phyloP scores from a whole-genome alignment of 2,113 vertebrate genomes.

The Urocolius indicus region DNA sequence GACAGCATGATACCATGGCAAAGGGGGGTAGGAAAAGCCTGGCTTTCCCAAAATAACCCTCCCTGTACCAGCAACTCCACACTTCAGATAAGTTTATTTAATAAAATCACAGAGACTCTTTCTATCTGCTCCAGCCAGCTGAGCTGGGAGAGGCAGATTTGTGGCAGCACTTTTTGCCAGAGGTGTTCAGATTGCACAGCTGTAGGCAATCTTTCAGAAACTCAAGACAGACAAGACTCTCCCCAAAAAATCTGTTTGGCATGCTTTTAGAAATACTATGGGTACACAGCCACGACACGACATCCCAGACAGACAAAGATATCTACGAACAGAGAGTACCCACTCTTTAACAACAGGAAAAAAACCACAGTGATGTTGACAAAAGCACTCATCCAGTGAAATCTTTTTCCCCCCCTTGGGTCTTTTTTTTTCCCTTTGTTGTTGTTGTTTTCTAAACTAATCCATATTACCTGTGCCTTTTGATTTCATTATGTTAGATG shows the following conservation, averaged over 20 bases:
- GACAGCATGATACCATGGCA: rapidly evolving
- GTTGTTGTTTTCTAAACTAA: constrained; percentile 76
- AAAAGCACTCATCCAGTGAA: constrained; percentile 68
- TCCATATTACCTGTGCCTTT: constrained; percentile 75
- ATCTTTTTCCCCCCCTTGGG: constrained; percentile 15
- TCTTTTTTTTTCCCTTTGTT: not conserved
- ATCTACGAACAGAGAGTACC: not conserved
- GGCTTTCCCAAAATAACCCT: not conserved
- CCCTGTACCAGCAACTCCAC: not conserved
- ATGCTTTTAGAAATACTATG: not conserved
- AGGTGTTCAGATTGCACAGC: not conserved
- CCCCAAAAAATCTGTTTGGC: not conserved
- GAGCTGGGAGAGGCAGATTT: not conserved
- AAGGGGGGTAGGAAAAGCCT: not conserved
- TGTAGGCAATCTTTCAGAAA: not conserved
- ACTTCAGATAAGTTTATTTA: not conserved
- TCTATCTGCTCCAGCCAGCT: not conserved
- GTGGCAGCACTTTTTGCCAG: not conserved
- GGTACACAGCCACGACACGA: not conserved
- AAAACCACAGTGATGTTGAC: constrained; percentile 33
- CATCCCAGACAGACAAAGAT: not conserved
- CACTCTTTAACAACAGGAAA: constrained; percentile 20
- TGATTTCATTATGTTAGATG: constrained; percentile 74
- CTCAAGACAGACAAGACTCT: not conserved
- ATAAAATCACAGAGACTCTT: not conserved